Base-by-base conservation (phyloP, 23 tunicate species). In the Halocynthia roretzi region DNA sequence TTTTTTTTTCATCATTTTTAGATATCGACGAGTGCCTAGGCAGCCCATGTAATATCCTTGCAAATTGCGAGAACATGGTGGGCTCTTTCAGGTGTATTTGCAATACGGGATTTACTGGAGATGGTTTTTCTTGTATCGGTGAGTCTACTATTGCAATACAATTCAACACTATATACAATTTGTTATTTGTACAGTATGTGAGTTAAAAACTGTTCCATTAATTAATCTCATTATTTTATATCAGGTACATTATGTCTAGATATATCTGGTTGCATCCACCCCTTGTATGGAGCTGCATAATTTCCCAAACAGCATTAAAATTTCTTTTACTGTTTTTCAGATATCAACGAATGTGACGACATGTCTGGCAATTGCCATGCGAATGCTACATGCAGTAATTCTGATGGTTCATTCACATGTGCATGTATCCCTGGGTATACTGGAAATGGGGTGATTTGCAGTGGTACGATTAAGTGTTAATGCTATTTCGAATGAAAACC, bases 291-390 rank as follows among this genome's bases (percentile, higher is more conserved):
- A n/a, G n/a, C n/a, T n/a, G n/a, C n/a, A n/a, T n/a, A n/a, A n/a
- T n/a, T n/a, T n/a, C 44, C 44, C 44, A 31, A 31, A 31, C 44
- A 31, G 44, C 4, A 31, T 0, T 31, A 31, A 31, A 31, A 31
- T 31, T 31, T 4, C 44, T 31, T 31, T 4, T n/a, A 31, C 44
- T 31, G 1, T 31, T 0, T 31, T 31, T 31, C 78, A 74, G 91
- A 86, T 56, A 74, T 80, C 58, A 63, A 86, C 52, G 91, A 80
- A 73, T 86, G 91, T 57, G 52, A 19, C n/a, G n/a, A n/a, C 7
- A 61, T 6, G 8, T 7, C 76, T 53, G 52, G 44, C 23, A 44
- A 10, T 9, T 83, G 87, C 52, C 15, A 69, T 7, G 57, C 7
- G 12, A 83, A 83, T 55, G 82, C 82, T 7, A 52, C 8, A 6